Evolutionary conservation across 2,888 invertebrate species (phyloP), one percentile per base, ranked within the genome.

Genomic region (Ophioninae sp.): DNA sequence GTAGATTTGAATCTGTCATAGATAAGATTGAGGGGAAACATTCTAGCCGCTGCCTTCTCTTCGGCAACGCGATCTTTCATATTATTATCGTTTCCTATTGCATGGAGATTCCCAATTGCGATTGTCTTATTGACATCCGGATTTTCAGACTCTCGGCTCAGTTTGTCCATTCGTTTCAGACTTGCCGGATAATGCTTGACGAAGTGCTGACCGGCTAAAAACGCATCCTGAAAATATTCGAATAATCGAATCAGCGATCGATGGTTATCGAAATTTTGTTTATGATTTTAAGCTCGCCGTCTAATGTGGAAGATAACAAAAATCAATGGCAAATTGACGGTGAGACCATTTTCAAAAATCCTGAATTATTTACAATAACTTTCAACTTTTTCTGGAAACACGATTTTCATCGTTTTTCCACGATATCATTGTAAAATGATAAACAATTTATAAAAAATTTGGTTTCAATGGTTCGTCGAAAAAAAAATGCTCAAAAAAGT

Each of bases 181-280:
- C 93, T 94, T 3, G 94, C 91, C 88, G 94, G 93, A 92, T 93
- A 90, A 95, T 96, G 84, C 95, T 95, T 95, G 2, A 96, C 96
- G 92, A 97, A 97, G 89, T 96, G 95, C 92, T 96, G 95, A 2
- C 96, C 97, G 0, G 96, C 96, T 75, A 95, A 92, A 90, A 90
- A 94, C 86, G 91, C 94, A 87, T 93, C 93, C 93, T 93, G 84
- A 37, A 87, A 90, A 72, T 22, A 23, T 74, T 39, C 9, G 63
- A 79, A 22, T 9, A 22, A 59, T 59, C 59, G 20, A 59, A 20
- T 22, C 9, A 22, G 59, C 22, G 20, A 22, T 59, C 51, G 9
- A 20, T 22, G 59, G 0, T 8, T 7, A 22, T 59, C 22, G 13
- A 13, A 13, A 17, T 13, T 51, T 6, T 17, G 17, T 51, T 13